phyloP scores from a whole-genome alignment of 2,113 vertebrate species.

The Pongo abelii region DNA sequence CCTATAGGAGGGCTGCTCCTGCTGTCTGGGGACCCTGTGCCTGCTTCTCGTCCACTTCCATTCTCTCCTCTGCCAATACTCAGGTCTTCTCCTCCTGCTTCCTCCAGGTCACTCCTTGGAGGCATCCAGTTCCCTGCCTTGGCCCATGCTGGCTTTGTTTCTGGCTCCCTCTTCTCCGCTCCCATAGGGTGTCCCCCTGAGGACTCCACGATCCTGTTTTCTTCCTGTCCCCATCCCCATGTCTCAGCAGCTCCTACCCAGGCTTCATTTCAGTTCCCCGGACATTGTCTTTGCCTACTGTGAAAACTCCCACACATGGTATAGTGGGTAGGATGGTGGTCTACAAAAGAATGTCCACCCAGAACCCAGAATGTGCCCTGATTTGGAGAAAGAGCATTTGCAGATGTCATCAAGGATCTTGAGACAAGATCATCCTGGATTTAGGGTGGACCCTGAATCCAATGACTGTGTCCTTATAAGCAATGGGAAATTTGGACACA shows the following conservation, averaged over 20 bases:
- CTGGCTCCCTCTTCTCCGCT: rapidly evolving
- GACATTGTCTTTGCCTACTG: neutral
- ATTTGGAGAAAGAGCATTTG: neutral
- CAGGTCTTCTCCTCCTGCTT: too few species aligned
- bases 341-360: neutral
- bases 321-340: rapidly evolving
- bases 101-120: neutral
- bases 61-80: neutral
- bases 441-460: neutral
- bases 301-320: neutral
- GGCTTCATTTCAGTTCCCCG: too few species aligned
- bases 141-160: too few species aligned
- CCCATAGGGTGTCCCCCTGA: rapidly evolving
- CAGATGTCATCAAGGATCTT: neutral
- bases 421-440: neutral
- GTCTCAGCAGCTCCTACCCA: rapidly evolving
- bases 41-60: neutral
- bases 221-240: neutral
- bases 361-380: rapidly evolving
- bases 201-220: rapidly evolving
- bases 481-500: neutral
- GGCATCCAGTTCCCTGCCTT: neutral
- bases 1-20: neutral
- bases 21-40: rapidly evolving
- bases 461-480: neutral